A percentile compares a stretch with the other conserved stretches of the same genome.
Evolutionary conservation across 2,888 invertebrate species (phyloP).

Genomic region (Oasisia sp.): DNA sequence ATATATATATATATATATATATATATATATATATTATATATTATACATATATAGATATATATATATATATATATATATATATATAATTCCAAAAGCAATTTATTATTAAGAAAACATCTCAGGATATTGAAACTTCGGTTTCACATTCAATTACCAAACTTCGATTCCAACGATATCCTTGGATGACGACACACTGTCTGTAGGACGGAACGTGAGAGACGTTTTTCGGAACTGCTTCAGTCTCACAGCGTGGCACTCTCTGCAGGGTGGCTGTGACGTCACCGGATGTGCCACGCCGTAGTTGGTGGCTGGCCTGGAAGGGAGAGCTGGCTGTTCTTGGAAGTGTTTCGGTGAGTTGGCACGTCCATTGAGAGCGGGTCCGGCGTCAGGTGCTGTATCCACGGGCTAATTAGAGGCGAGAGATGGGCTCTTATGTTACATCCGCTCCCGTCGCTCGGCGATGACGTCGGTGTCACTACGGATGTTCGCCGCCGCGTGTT

Average conservation of each 20-base stretch:
- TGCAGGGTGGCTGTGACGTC: neutral
- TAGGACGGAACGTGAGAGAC: neutral
- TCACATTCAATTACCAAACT: no score
- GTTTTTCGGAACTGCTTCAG: neutral
- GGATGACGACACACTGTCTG: neutral
- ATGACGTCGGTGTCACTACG: neutral
- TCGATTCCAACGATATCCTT: no score
- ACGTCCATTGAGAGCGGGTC: neutral
- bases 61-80: no score
- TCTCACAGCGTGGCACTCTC: neutral
- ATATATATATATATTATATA: no score
- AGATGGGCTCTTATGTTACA: constrained; percentile 3
- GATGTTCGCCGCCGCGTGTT: neutral
- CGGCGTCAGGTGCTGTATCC: constrained; percentile 1
- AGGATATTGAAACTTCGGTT: no score
- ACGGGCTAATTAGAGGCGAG: constrained; percentile 11
- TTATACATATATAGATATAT: no score
- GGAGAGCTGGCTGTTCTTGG: neutral
- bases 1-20: no score
- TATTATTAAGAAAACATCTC: no score
- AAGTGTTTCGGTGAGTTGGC: neutral
- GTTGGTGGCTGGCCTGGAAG: neutral
- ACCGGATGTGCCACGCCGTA: neutral
- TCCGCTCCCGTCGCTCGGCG: neutral
- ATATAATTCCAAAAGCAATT: no score